phyloP scores from a whole-genome alignment of 2,797 vertebrate species.

The Iguana delicatissima region DNA sequence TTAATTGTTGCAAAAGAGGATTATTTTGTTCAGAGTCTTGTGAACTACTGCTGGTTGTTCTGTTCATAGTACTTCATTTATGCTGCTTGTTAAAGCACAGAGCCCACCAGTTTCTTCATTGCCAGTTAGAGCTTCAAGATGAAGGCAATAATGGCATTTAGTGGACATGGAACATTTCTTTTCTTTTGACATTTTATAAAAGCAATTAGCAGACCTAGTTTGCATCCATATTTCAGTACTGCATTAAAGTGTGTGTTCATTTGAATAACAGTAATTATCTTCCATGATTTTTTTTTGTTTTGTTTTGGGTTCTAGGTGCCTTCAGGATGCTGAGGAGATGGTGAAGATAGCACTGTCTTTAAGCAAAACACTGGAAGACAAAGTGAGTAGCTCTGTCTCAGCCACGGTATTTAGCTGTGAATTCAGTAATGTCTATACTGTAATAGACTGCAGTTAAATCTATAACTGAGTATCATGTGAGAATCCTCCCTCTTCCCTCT shows the following conservation, averaged over 20 bases:
- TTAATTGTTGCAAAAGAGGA: not conserved
- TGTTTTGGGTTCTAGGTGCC: slow-evolving; percentile 83
- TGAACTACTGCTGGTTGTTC: not conserved
- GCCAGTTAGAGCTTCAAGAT: not conserved
- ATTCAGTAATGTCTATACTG: not conserved
- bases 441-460: not conserved
- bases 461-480: not conserved
- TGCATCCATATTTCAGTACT: not conserved
- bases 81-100: not conserved
- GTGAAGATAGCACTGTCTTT: slow-evolving; percentile 88
- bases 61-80: not conserved
- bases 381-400: slow-evolving; percentile 80
- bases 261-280: not conserved
- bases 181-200: not conserved
- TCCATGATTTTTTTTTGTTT: slow-evolving; percentile 40
- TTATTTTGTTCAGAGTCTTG: not conserved
- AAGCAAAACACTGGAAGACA: slow-evolving; percentile 86
- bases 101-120: not conserved
- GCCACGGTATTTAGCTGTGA: not conserved
- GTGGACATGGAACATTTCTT: not conserved
- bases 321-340: slow-evolving; percentile 91
- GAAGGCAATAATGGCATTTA: not conserved
- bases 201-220: not conserved
- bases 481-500: not conserved
- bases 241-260: not conserved